These are phyloP conservation scores for Euura saliciscinereae DNA, from an alignment of 1,140 invertebrate genomes.

Conservation along the genomic window DNA sequence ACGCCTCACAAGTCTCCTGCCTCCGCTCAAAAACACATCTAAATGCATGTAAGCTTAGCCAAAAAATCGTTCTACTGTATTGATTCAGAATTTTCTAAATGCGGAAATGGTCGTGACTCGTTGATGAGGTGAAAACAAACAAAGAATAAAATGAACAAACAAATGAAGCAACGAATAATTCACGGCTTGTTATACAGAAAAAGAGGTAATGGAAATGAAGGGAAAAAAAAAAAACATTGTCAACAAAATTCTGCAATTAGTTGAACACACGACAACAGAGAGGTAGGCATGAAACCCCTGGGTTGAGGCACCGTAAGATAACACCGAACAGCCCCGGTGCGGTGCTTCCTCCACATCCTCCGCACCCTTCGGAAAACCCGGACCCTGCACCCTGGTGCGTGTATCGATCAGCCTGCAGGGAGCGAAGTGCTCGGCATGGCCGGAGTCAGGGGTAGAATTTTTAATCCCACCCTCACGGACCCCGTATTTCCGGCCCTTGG, in stretches of 20 bases:
- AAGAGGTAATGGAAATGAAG: background rate
- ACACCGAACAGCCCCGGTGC: background rate
- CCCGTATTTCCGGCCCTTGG: background rate
- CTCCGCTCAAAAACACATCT: background rate
- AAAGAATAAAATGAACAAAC: too few relatives aligned
- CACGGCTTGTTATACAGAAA: background rate
- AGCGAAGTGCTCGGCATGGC: background rate
- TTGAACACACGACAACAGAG: background rate
- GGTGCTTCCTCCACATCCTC: background rate
- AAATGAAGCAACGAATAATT: too few relatives aligned
- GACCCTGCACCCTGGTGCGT: background rate
- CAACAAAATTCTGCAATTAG: background rate
- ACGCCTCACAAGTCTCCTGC: too few relatives aligned
- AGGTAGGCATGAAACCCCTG: background rate
- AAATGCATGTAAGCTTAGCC: background rate
- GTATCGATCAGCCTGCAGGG: background rate
- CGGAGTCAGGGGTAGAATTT: conserved; percentile 1
- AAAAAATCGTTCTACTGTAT: too few relatives aligned
- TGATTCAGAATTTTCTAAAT: too few relatives aligned
- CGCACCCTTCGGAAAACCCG: background rate
- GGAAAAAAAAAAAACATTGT: background rate
- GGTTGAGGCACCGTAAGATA: background rate
- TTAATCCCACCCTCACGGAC: background rate
- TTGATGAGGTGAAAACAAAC: too few relatives aligned
- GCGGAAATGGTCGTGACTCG: too few relatives aligned